Evolutionary conservation across 1,140 invertebrate genomes (phyloP).

Genomic region (Chlorops oryzae): DNA sequence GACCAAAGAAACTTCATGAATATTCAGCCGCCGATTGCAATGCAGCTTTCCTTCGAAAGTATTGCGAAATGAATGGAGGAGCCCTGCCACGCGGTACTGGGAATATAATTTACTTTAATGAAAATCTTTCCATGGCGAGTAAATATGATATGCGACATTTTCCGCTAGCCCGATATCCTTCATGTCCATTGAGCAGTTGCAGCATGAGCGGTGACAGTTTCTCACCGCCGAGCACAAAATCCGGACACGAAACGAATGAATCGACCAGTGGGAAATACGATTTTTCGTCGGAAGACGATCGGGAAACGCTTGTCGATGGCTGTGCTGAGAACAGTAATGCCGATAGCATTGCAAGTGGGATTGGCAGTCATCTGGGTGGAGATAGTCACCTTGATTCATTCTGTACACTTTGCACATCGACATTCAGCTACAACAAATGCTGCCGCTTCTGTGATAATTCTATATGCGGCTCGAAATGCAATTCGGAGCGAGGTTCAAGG

Average conservation of each 20-base stretch:
- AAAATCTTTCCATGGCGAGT: constrained; percentile 45
- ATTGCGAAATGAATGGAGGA: constrained; percentile 29
- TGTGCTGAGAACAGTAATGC: neutral
- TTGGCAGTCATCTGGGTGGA: constrained; percentile 17
- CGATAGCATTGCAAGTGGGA: neutral
- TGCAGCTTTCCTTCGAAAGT: constrained; percentile 37
- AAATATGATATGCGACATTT: constrained; percentile 33
- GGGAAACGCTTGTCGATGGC: constrained; percentile 6
- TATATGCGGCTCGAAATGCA: constrained; percentile 40
- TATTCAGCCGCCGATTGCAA: constrained; percentile 39
- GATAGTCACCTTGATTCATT: constrained; percentile 40
- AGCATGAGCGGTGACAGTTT: constrained; percentile 16
- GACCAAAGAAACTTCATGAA: constrained; percentile 38
- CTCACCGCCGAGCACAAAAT: constrained; percentile 8
- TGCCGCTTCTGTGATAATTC: constrained; percentile 42
- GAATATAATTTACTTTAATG: constrained; percentile 44
- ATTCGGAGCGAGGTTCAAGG: constrained; percentile 34
- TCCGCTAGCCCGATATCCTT: constrained; percentile 31
- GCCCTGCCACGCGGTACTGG: neutral
- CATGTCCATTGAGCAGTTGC: constrained; percentile 33
- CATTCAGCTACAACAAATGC: constrained; percentile 45
- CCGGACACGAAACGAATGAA: constrained; percentile 1
- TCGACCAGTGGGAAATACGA: constrained; percentile 28
- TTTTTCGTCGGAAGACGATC: constrained; percentile 40
- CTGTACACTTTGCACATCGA: constrained; percentile 44